Conservation (phyloP, 2,797 vertebrate species). For the Oreortyx pictus region DNA sequence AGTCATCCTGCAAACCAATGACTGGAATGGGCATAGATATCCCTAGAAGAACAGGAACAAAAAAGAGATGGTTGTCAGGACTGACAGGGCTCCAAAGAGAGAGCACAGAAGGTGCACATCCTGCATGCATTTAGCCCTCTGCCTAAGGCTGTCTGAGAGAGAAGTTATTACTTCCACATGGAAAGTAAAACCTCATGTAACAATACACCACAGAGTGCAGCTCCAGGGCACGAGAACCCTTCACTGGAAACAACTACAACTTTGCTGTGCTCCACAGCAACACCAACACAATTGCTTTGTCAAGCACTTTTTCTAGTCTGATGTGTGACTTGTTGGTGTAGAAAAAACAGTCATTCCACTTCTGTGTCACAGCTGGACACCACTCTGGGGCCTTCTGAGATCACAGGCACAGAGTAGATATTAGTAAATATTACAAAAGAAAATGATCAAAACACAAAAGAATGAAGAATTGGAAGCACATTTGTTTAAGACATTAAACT, state of each 20-base stretch:
- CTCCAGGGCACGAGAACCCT: neutral
- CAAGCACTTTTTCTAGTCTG: neutral
- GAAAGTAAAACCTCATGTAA: neutral
- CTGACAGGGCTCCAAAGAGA: rapidly evolving
- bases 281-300: rapidly evolving
- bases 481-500: neutral
- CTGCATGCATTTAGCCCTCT: neutral
- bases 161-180: neutral
- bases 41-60: slow-evolving; percentile 76
- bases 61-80: neutral
- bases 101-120: neutral
- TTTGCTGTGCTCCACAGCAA: neutral
- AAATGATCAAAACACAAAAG: neutral
- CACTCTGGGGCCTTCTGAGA: neutral
- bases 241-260: neutral
- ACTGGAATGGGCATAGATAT: slow-evolving; percentile 96
- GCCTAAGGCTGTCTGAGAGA: neutral
- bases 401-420: neutral
- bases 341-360: neutral
- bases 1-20: slow-evolving; percentile 92
- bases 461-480: neutral
- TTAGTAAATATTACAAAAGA: neutral
- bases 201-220: neutral
- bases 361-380: neutral
- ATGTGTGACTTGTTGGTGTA: neutral